Evolutionary conservation across 2,113 vertebrate species (phyloP).

Genomic region (human): DNA sequence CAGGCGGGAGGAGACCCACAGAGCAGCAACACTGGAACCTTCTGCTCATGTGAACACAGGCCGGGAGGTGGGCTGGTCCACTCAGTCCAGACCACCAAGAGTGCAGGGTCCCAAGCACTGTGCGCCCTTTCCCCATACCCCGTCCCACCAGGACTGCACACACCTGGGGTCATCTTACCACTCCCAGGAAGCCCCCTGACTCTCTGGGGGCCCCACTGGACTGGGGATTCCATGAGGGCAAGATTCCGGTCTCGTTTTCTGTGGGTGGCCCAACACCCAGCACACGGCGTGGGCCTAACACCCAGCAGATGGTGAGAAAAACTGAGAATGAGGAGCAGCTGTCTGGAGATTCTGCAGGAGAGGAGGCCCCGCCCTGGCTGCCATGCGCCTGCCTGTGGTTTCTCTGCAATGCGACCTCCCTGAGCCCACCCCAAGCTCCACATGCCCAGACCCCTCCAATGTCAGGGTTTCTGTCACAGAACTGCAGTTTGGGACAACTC

Average conservation of each 20-base stretch:
- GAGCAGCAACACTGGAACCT: background rate
- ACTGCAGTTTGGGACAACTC: no score
- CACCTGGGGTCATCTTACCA: fast-evolving
- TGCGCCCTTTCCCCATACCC: fast-evolving
- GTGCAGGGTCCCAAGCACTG: fast-evolving
- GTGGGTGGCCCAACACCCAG: background rate
- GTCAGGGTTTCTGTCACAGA: background rate
- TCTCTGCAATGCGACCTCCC: background rate
- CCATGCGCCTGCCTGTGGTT: fast-evolving
- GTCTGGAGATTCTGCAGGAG: fast-evolving
- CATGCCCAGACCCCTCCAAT: background rate
- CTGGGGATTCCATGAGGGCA: fast-evolving
- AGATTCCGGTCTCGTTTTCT: background rate
- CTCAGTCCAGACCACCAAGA: background rate
- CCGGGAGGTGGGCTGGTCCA: fast-evolving
- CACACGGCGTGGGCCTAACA: background rate
- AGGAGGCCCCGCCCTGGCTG: background rate
- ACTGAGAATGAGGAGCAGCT: background rate
- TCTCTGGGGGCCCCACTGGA: fast-evolving
- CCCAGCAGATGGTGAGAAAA: fast-evolving
- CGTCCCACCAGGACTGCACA: fast-evolving
- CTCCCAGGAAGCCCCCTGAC: background rate
- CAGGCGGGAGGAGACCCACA: background rate
- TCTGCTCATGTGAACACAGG: fast-evolving
- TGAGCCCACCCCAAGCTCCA: background rate